phyloP scores from a whole-genome alignment of 2,113 vertebrate genomes.

The Apteryx owenii region DNA sequence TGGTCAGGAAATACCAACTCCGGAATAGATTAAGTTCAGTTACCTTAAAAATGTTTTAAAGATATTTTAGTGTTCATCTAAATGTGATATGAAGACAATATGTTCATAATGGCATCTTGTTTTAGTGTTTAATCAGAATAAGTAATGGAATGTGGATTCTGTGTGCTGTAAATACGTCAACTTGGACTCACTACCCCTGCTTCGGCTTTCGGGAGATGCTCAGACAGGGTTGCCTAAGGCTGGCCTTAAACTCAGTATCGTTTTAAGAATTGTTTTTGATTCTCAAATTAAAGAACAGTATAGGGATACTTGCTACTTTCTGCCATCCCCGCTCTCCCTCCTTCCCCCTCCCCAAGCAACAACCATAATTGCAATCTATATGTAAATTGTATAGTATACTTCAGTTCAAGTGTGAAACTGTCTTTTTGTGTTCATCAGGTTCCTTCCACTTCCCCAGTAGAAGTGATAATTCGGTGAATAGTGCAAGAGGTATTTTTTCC shows the following conservation, averaged over 20 bases:
- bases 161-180: not conserved
- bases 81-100: not conserved
- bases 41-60: conserved; percentile 19
- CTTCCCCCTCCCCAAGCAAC: not conserved
- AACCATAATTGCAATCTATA: not conserved
- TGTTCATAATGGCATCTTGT: not conserved
- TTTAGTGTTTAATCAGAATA: conserved; percentile 26
- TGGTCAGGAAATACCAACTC: conserved; percentile 59
- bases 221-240: not conserved
- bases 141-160: not conserved
- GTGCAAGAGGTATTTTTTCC: not conserved
- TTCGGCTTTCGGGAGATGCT: not conserved
- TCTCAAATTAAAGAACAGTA: not conserved
- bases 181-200: not conserved
- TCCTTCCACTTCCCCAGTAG: not conserved
- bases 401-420: not conserved
- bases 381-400: not conserved
- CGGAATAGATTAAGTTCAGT: conserved; percentile 1
- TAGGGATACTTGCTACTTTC: not conserved
- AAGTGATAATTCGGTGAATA: not conserved
- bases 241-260: not conserved
- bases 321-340: rapidly evolving
- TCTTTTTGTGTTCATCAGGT: not conserved
- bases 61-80: conserved; percentile 17
- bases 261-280: not conserved